Evolutionary conservation across 2,113 vertebrate species (phyloP).

Genomic region (Tinamus guttatus): DNA sequence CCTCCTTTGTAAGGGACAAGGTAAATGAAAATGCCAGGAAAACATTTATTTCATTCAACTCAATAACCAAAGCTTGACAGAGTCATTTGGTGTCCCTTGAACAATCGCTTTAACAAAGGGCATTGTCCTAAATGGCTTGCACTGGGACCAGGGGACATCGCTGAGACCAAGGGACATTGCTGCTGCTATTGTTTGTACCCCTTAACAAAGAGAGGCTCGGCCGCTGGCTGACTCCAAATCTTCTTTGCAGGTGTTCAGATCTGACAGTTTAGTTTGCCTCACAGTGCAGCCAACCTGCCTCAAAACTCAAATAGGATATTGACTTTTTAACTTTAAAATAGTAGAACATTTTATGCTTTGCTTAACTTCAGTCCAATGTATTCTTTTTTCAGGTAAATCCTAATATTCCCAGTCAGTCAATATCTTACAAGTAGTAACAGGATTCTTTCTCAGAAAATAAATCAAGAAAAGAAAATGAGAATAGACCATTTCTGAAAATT

Average conservation of each 20-base stretch:
- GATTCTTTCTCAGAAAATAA: slow-evolving; percentile 20
- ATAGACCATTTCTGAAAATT: background rate
- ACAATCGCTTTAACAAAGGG: slow-evolving; percentile 65
- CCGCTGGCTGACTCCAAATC: slow-evolving; percentile 42
- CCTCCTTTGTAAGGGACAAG: slow-evolving; percentile 67
- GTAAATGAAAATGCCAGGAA: slow-evolving; percentile 78
- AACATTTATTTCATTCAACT: slow-evolving; percentile 62
- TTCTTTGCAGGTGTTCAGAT: slow-evolving; percentile 60
- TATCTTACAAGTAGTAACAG: slow-evolving; percentile 11
- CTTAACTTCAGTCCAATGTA: slow-evolving; percentile 1
- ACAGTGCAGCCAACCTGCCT: background rate
- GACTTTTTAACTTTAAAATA: slow-evolving; percentile 1
- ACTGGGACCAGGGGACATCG: slow-evolving; percentile 63
- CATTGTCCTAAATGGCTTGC: slow-evolving; percentile 62
- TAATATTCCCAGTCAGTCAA: slow-evolving; percentile 21
- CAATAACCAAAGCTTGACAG: slow-evolving; percentile 67
- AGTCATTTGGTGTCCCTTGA: slow-evolving; percentile 66
- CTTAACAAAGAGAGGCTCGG: slow-evolving; percentile 54
- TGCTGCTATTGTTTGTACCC: slow-evolving; percentile 52
- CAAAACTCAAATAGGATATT: background rate
- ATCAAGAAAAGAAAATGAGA: background rate
- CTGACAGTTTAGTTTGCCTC: background rate
- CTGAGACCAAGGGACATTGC: background rate
- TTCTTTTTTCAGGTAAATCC: slow-evolving; percentile 57
- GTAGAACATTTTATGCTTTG: background rate